Percentiles rank a stretch among this genome's conserved stretches.
phyloP scores from a whole-genome alignment of 2,888 invertebrate species.

The Resseliella maxima region DNA sequence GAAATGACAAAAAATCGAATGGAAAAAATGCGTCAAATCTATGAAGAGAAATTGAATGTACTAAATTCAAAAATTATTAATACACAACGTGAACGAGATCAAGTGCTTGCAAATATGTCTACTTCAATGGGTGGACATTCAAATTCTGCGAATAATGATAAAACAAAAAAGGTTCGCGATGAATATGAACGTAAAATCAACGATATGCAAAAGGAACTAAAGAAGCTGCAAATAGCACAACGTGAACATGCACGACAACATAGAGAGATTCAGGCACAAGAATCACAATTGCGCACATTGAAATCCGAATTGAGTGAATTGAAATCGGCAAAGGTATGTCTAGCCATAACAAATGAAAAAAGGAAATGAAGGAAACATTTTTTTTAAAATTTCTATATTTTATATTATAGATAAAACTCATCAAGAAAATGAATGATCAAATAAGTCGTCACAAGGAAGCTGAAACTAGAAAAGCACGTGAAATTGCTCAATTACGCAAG shows the following conservation, averaged over 20 bases:
- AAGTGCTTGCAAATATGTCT: constrained; percentile 75
- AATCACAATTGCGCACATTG: constrained; percentile 78
- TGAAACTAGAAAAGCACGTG: constrained; percentile 81
- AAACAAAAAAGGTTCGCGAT: constrained; percentile 82
- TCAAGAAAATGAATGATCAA: constrained; percentile 95
- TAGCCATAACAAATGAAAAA: no score
- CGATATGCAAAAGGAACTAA: constrained; percentile 87
- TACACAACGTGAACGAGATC: constrained; percentile 91
- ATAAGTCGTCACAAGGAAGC: constrained; percentile 85
- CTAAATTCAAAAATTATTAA: constrained; percentile 86
- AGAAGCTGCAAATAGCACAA: constrained; percentile 85
- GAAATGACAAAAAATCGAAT: constrained; percentile 89
- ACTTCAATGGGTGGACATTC: constrained; percentile 4
- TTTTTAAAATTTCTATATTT: constrained; percentile 56
- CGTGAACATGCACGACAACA: constrained; percentile 89
- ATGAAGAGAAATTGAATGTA: constrained; percentile 89
- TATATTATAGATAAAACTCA: constrained; percentile 75
- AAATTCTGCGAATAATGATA: constrained; percentile 67
- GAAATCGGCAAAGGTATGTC: constrained; percentile 86
- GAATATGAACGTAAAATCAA: constrained; percentile 89
- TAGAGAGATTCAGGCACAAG: constrained; percentile 79
- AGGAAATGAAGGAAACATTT: no score
- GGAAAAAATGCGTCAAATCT: constrained; percentile 86
- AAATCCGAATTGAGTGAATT: constrained; percentile 82
- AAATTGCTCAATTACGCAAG: constrained; percentile 91